Base-by-base conservation (phyloP, 92 coral and sea anemone genomes). In the Epizoanthus scotinus region DNA sequence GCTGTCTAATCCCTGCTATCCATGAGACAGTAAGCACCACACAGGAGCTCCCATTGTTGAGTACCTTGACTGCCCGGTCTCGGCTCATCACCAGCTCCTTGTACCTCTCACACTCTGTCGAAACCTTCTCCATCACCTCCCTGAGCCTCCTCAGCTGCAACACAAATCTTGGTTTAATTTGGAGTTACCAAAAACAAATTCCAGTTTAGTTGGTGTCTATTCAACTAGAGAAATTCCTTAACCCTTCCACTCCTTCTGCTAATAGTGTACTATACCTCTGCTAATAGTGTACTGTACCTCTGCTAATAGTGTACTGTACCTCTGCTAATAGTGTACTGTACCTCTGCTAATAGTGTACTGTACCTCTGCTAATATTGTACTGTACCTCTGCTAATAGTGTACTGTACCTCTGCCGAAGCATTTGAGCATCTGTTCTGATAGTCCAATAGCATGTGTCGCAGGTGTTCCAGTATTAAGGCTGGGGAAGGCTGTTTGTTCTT, bases 341-440 rank as follows among this genome's bases (percentile, higher is more conserved):
- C 99, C 99, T 93, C 99, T 40, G 86, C 90, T 40, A 77, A 71
- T 34, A 6, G 14, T 27, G 31, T 2, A 71, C 54, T 0, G 40
- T 18, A 93, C 99, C 99, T 93, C 99, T 40, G 86, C 90, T 40
- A 77, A 71, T 34, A 6, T 0, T 27, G 31, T 2, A 71, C 54
- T 0, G 40, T 18, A 93, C 99, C 8, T 2, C 44, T 40, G 44
- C 44, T 40, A 77, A 71, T 34, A 6, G 14, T 27, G 31, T 2
- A 71, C 54, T 0, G 40, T 18, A 93, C 99, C 99, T 93, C 99
- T 40, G 86, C 90, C 54, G 97, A 85, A 44, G 99, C 99, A 75
- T 89, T 95, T 3, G 99, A 87, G 74, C 98, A 91, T 21, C 98
- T 61, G 77, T 89, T 95, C 74, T 95, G 92, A 80, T 95, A 90